Base-by-base conservation (phyloP, 1,140 invertebrate genomes). In the Triops cancriformis region DNA sequence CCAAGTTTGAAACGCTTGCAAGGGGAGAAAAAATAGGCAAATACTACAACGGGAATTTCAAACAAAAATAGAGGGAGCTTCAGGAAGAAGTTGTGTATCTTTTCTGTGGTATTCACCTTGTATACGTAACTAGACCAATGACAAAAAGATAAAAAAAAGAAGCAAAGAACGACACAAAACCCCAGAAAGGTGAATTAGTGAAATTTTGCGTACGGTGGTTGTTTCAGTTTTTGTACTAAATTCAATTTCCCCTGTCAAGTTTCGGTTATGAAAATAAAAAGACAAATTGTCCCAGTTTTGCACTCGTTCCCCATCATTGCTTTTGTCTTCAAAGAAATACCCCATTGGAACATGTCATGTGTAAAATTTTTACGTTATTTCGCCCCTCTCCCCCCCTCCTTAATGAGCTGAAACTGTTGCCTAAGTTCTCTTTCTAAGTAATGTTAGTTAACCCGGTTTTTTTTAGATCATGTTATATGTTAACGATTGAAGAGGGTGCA, bases 101-200 rank as follows among this genome's bases (percentile, higher is more conserved):
- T 64, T 64, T 64, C 51, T 64, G 51, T 64, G 51, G 51, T 64
- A 64, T 64, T 64, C 51, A 64, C 51, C 51, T 64, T 64, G 51
- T 64, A 64, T 64, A 64, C 51, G 51, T 64, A 64, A 64, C 51
- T 64, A 64, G 51, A 64, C 51, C 51, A 64, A 64, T 64, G 51
- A 64, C 51, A 64, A 64, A 64, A 64, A 23, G 51, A 18, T n/a
- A 64, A 64, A 64, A 64, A 64, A 23, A 23, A 64, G 6, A 64
- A 64, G 51, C 51, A 18, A 64, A 64, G 51, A 64, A 64, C 51
- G 51, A 64, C 51, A 64, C 51, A 23, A 18, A 9, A 37, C 7
- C 51, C 51, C 51, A 64, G 51, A 64, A n/a, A 64, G 51, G 51
- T 64, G 51, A 64, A 23, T 64, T 64, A 23, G 18, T 64, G 51